Evolutionary conservation across 2,797 vertebrate genomes (phyloP).

Genomic region (Sciurus vulgaris): DNA sequence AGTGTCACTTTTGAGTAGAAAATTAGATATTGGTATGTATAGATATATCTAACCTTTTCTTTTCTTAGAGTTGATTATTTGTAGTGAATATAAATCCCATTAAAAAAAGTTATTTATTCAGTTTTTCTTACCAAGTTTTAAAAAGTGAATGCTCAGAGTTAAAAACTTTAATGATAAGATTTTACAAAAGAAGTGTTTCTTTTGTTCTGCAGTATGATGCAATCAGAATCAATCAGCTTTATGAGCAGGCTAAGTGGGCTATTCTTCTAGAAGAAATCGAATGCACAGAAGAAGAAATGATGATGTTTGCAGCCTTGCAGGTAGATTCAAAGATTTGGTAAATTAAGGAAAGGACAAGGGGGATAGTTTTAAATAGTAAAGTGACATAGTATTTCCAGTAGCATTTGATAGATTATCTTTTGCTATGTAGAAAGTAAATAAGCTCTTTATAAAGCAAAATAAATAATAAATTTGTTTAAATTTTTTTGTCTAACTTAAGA

Average conservation of each 20-base stretch:
- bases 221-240: constrained; percentile 99
- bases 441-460: constrained; percentile 50
- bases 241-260: constrained; percentile 98
- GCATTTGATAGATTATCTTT: constrained; percentile 16
- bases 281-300: constrained; percentile 99
- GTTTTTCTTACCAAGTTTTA: constrained; percentile 41
- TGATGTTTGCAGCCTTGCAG: constrained; percentile 99
- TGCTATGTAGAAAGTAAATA: constrained; percentile 6
- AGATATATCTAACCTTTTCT: neutral
- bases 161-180: neutral
- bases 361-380: constrained; percentile 1
- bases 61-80: constrained; percentile 47
- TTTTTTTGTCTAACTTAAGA: constrained; percentile 3
- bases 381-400: neutral
- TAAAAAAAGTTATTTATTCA: neutral
- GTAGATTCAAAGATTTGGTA: constrained; percentile 85
- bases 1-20: constrained; percentile 57
- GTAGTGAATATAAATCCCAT: constrained; percentile 43
- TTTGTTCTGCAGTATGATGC: constrained; percentile 94
- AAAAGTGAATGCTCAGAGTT: neutral
- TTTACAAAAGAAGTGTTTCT: neutral
- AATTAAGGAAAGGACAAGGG: neutral
- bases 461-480: constrained; percentile 11
- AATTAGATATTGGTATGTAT: neutral
- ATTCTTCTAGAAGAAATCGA: constrained; percentile 99